Conservation (phyloP, 2,888 invertebrate species). For the Aspidapion aeneum region DNA sequence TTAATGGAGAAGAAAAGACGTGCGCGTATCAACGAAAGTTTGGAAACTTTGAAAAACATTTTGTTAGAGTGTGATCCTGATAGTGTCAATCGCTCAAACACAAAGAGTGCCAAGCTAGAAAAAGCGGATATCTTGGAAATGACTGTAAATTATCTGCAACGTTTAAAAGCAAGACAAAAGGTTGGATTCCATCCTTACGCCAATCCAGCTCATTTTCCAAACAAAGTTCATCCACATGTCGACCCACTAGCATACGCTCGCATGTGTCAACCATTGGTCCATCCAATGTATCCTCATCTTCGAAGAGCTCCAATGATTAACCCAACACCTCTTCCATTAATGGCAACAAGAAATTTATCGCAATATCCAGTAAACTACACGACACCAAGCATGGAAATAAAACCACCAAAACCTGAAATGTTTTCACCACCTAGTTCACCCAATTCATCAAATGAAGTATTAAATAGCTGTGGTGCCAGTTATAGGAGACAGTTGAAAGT, state of each 20-base stretch:
- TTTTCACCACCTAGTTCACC: not conserved
- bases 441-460: not conserved
- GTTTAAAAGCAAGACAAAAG: constrained; percentile 15
- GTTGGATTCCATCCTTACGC: constrained; percentile 3
- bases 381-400: not conserved
- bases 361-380: not conserved
- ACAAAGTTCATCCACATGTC: not conserved
- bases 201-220: not conserved
- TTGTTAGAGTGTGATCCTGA: constrained; percentile 29
- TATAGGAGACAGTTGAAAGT: not conserved
- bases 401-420: not conserved
- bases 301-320: no score
- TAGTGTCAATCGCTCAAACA: constrained; percentile 18
- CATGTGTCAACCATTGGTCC: not conserved
- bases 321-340: not conserved
- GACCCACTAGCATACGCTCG: not conserved
- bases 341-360: no score
- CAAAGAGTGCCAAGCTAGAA: constrained; percentile 28
- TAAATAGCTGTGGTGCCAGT: no score
- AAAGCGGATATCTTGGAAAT: constrained; percentile 34
- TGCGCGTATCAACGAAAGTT: constrained; percentile 32
- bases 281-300: no score
- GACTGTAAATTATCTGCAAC: constrained; percentile 48
- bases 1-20: constrained; percentile 34
- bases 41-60: constrained; percentile 29